Conservation (phyloP, 2,113 vertebrate genomes). For the Sialia sialis region DNA sequence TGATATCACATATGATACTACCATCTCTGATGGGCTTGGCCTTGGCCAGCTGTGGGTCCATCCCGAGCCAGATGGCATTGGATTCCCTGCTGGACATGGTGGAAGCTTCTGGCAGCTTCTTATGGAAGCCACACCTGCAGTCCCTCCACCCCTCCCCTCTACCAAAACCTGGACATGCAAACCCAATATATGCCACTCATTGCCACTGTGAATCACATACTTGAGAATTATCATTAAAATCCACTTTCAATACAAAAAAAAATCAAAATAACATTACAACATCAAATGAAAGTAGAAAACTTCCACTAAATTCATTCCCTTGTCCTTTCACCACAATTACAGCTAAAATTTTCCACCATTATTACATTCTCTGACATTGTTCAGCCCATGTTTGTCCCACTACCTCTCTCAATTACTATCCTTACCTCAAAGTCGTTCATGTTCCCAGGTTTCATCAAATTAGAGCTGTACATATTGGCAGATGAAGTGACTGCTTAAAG, state of each 20-base stretch:
- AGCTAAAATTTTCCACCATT: neutral
- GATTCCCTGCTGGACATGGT: too few species aligned
- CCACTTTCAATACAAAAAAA: neutral
- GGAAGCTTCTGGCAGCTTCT: too few species aligned
- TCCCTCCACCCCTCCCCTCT: too few species aligned
- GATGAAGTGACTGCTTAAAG: neutral
- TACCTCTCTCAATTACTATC: neutral
- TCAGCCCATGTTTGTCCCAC: neutral
- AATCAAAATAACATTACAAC: neutral
- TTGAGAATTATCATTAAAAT: too few species aligned
- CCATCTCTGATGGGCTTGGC: too few species aligned
- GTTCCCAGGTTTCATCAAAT: neutral
- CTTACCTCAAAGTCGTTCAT: neutral
- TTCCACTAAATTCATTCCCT: neutral
- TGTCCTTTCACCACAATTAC: neutral
- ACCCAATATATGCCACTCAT: too few species aligned
- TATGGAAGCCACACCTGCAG: too few species aligned
- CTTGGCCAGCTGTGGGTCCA: too few species aligned
- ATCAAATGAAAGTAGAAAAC: neutral
- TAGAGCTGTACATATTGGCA: neutral
- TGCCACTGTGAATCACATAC: too few species aligned
- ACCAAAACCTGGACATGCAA: too few species aligned
- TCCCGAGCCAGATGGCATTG: too few species aligned
- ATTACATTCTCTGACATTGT: neutral
- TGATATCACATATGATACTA: too few species aligned